These are phyloP conservation scores for Tympanuchus pallidicinctus DNA, from an alignment of 2,113 vertebrate genomes.

Conservation along the genomic window DNA sequence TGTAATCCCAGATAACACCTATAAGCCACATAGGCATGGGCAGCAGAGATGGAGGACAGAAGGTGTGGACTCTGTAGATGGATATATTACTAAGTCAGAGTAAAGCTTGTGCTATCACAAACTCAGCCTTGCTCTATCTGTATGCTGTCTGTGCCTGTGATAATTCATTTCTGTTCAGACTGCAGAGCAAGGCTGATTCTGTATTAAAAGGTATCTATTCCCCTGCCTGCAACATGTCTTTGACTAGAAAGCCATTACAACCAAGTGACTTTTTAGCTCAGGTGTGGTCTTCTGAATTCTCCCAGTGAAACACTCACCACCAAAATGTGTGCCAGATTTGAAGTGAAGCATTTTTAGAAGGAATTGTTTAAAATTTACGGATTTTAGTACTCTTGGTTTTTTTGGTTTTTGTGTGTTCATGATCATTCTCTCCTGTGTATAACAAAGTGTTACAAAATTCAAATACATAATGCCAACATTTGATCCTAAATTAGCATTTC, in stretches of 20 bases:
- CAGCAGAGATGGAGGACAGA: not conserved
- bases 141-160: not conserved
- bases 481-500: not conserved
- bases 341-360: not conserved
- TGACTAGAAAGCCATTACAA: constrained; percentile 7
- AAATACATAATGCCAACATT: not conserved
- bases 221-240: not conserved
- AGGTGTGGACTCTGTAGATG: not conserved
- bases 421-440: not conserved
- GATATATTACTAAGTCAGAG: constrained; percentile 6
- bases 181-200: not conserved
- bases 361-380: not conserved
- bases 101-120: not conserved
- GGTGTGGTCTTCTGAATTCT: not conserved
- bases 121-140: constrained; percentile 11
- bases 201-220: not conserved
- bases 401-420: not conserved
- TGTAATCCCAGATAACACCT: not conserved
- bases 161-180: constrained; percentile 36
- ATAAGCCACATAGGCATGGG: not conserved
- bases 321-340: not conserved
- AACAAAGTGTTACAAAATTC: not conserved
- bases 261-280: constrained; percentile 4
- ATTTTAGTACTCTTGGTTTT: not conserved
- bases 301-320: not conserved